Evolutionary conservation across 2,113 vertebrate species (phyloP).

Genomic region (Rhombomys opimus): DNA sequence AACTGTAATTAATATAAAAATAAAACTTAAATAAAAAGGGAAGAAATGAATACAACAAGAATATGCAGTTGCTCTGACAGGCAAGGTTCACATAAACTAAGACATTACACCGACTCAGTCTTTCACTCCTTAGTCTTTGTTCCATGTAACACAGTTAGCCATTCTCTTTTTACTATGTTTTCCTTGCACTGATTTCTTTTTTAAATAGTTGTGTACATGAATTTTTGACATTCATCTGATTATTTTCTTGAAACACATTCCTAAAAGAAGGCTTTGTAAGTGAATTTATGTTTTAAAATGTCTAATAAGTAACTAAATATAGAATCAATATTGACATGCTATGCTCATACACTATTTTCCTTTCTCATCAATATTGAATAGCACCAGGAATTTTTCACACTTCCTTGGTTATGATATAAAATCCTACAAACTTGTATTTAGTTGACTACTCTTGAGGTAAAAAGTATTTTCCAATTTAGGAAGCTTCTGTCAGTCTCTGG

Average conservation of each 20-base stretch:
- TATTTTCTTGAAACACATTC: not conserved
- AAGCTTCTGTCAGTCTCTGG: not conserved
- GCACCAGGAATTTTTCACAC: not conserved
- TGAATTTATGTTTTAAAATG: constrained; percentile 5
- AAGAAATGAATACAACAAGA: not conserved
- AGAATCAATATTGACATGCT: not conserved
- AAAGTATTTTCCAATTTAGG: not conserved
- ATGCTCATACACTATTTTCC: not conserved
- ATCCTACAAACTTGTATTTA: not conserved
- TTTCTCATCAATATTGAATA: not conserved
- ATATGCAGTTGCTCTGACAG: not conserved
- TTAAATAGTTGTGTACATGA: not conserved
- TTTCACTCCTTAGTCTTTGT: not conserved
- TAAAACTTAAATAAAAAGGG: not conserved
- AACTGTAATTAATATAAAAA: too few relatives aligned
- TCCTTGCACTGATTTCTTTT: not conserved
- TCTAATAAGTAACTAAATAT: constrained; percentile 15
- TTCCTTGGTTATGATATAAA: not conserved
- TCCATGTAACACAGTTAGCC: not conserved
- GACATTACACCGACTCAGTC: not conserved
- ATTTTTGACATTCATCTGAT: not conserved
- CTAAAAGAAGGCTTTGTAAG: not conserved
- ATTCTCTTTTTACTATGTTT: not conserved
- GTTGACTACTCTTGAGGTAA: not conserved
- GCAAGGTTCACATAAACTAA: not conserved